Evolutionary conservation across 2,888 invertebrate genomes (phyloP).

Genomic region (Synergus itoensis): DNA sequence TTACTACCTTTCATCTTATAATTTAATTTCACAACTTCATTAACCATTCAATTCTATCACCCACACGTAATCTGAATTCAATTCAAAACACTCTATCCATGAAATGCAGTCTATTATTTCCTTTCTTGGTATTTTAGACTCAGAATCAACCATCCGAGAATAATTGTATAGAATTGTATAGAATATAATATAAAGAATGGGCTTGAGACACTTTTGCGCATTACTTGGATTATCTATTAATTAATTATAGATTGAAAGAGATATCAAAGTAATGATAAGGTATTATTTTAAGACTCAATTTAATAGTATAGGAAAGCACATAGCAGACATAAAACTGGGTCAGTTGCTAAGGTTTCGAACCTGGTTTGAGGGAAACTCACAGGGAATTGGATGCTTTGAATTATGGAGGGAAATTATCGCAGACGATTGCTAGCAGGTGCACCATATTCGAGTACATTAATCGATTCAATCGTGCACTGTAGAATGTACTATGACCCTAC

Average conservation of each 20-base stretch:
- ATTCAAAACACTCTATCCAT: too few species aligned
- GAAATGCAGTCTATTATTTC: too few species aligned
- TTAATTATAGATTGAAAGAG: not conserved
- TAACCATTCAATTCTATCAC: too few species aligned
- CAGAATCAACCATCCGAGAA: too few species aligned
- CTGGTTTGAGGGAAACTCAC: not conserved
- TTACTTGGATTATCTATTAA: not conserved
- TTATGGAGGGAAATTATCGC: conserved; percentile 23
- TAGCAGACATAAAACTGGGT: not conserved
- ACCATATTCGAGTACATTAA: conserved; percentile 23
- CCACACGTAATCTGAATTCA: too few species aligned
- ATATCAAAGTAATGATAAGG: not conserved
- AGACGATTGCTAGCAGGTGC: conserved; percentile 23
- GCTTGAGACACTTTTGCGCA: not conserved
- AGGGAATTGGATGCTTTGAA: not conserved
- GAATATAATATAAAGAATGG: not conserved
- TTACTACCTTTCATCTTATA: not conserved
- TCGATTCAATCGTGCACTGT: conserved; percentile 33
- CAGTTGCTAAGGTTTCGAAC: not conserved
- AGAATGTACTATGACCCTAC: not conserved
- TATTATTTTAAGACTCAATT: not conserved
- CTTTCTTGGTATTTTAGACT: too few species aligned
- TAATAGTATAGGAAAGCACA: not conserved
- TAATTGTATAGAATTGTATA: too few species aligned
- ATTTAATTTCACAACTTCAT: not conserved